These are phyloP conservation scores for Neodiprion lecontei DNA, from an alignment of 1,140 invertebrate species.

Conservation along the genomic window DNA sequence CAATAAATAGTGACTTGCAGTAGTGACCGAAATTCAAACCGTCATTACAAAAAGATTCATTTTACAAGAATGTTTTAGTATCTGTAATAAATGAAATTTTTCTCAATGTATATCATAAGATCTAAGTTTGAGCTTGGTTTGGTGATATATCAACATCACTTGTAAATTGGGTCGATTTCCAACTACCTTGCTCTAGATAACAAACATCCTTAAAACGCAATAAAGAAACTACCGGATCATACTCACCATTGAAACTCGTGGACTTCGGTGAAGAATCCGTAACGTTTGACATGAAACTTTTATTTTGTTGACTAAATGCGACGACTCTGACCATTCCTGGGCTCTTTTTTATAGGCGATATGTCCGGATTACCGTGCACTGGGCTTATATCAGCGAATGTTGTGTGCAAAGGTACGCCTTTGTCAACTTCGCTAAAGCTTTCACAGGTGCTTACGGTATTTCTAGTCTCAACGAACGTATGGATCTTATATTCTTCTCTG, in stretches of 20 bases:
- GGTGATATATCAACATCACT: no score
- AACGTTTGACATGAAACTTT: slow-evolving; percentile 44
- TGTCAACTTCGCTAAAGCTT: slow-evolving; percentile 54
- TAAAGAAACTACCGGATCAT: not conserved
- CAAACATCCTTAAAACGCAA: no score
- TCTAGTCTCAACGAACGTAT: slow-evolving; percentile 46
- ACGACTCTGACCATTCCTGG: slow-evolving; percentile 39
- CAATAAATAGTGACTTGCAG: no score
- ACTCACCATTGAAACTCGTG: slow-evolving; percentile 38
- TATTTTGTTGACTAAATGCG: slow-evolving; percentile 50
- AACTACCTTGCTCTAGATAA: no score
- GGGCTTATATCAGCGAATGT: slow-evolving; percentile 48
- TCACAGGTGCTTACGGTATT: slow-evolving; percentile 38
- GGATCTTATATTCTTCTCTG: slow-evolving; percentile 48
- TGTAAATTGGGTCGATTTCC: no score
- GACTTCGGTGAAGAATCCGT: slow-evolving; percentile 46
- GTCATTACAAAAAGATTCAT: no score
- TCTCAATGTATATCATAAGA: no score
- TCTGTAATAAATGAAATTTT: no score
- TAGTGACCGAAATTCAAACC: no score
- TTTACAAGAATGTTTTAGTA: no score
- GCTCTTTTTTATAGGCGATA: slow-evolving; percentile 40
- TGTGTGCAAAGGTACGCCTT: slow-evolving; percentile 39
- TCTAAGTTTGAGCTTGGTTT: no score
- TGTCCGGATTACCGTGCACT: slow-evolving; percentile 30